Evolutionary conservation across 2,113 vertebrate genomes (phyloP).

Genomic region (Semnornis frantzii): DNA sequence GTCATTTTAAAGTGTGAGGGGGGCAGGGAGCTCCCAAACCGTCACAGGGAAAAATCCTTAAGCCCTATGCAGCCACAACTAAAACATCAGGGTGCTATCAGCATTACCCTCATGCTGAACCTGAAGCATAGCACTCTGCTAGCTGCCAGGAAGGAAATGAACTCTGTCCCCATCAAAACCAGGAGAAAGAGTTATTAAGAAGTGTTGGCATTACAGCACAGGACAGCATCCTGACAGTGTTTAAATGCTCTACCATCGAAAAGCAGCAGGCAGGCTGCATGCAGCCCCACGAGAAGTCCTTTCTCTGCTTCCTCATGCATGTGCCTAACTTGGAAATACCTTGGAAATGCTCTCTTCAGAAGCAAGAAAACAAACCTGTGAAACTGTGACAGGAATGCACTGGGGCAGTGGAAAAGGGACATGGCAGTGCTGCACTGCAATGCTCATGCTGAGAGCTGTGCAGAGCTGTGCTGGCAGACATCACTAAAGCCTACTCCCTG

Average conservation of each 20-base stretch:
- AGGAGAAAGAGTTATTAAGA: not conserved
- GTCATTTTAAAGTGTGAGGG: too few relatives aligned
- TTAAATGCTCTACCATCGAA: not conserved
- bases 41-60: not conserved
- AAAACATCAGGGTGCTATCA: not conserved
- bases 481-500: not conserved
- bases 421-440: not conserved
- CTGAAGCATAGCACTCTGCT: not conserved
- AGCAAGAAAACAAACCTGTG: not conserved
- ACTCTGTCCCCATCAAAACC: not conserved
- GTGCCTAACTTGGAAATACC: not conserved
- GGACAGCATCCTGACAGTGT: not conserved
- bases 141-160: not conserved
- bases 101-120: not conserved
- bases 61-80: not conserved
- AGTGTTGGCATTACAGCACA: too few relatives aligned
- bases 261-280: not conserved
- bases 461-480: not conserved
- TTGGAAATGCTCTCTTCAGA: not conserved
- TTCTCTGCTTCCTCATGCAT: not conserved
- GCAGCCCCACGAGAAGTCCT: not conserved
- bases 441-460: not conserved
- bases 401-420: not conserved
- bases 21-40: too few relatives aligned
- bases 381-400: not conserved